These are phyloP conservation scores for Cryptotermes secundus DNA, from an alignment of 1,140 invertebrate species.

Conservation along the genomic window DNA sequence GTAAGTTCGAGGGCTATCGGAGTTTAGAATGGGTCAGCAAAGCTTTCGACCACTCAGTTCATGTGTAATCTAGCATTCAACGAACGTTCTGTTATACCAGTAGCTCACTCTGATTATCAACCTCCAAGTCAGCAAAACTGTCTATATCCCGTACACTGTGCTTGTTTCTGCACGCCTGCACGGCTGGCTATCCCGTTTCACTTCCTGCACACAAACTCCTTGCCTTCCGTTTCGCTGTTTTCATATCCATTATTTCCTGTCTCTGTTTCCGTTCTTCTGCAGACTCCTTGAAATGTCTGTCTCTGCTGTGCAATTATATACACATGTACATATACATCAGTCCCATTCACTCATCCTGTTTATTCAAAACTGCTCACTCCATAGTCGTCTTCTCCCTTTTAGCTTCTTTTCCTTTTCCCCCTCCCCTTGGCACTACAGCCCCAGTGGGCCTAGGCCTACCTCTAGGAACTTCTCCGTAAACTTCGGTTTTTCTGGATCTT, in stretches of 20 bases:
- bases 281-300: too few species aligned
- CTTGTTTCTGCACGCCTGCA: neutral
- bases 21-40: neutral
- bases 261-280: neutral
- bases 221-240: neutral
- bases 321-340: too few species aligned
- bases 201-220: neutral
- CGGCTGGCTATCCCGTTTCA: neutral
- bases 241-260: neutral
- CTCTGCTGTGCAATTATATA: too few species aligned
- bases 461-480: too few species aligned
- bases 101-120: neutral
- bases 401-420: too few species aligned
- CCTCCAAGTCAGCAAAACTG: neutral
- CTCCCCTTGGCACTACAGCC: too few species aligned
- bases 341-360: too few species aligned
- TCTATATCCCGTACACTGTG: neutral
- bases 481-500: too few species aligned
- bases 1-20: neutral
- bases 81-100: neutral
- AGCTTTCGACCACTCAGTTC: neutral
- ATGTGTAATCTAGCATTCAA: neutral
- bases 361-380: too few species aligned
- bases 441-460: too few species aligned
- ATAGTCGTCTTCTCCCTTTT: too few species aligned